These are phyloP conservation scores for Elanoides forficatus DNA, from an alignment of 2,113 vertebrate genomes.

Conservation along the genomic window DNA sequence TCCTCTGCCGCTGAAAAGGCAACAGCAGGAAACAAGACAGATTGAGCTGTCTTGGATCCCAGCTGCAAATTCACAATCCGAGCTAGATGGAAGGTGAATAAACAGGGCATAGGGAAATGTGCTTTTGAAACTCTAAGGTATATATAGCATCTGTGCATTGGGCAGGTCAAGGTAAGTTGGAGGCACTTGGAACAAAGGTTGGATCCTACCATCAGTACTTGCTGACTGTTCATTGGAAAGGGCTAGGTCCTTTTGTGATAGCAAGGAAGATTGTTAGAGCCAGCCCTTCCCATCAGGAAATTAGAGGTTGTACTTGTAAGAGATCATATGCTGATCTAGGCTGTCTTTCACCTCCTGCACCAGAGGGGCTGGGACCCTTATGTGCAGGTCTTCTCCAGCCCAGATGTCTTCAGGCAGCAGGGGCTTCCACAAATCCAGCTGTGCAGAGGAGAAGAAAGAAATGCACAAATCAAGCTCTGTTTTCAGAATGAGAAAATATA, in stretches of 20 bases:
- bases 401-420: constrained; percentile 15
- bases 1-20: background rate
- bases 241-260: background rate
- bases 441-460: constrained; percentile 1
- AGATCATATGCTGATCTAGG: background rate
- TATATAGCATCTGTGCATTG: background rate
- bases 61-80: background rate
- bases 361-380: background rate
- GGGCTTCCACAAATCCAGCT: constrained; percentile 46
- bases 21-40: background rate
- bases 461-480: background rate
- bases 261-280: background rate
- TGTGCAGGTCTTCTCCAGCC: background rate
- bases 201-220: background rate
- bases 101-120: background rate
- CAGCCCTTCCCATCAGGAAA: background rate
- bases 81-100: background rate
- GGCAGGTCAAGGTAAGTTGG: background rate
- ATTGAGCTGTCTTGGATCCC: background rate
- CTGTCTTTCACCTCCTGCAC: constrained; percentile 19
- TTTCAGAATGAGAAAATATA: background rate
- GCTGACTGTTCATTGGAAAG: background rate
- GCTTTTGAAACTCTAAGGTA: background rate
- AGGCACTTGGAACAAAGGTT: background rate
- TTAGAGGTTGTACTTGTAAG: background rate